Evolutionary conservation across 1,140 invertebrate species (phyloP).

Genomic region (Lethocerus indicus): DNA sequence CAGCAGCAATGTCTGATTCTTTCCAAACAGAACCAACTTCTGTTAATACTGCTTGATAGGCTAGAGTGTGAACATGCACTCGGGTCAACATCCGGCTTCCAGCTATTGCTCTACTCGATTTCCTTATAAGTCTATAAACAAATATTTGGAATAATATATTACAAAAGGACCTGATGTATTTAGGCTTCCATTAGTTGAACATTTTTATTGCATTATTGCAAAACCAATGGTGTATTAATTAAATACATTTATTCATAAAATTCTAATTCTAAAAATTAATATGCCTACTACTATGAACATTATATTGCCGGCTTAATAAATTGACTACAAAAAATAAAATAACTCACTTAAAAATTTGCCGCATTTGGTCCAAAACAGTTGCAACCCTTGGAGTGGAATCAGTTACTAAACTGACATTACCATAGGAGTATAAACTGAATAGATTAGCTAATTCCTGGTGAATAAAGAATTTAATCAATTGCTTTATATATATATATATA

Average conservation of each 20-base stretch:
- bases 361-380: slow-evolving; percentile 66
- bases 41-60: slow-evolving; percentile 70
- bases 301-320: background rate
- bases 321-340: background rate
- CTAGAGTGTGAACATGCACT: slow-evolving; percentile 73
- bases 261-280: too few relatives aligned
- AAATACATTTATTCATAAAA: too few relatives aligned
- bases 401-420: slow-evolving; percentile 54
- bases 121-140: slow-evolving; percentile 9
- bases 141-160: background rate
- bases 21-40: slow-evolving; percentile 49
- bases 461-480: slow-evolving; percentile 5
- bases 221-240: too few relatives aligned
- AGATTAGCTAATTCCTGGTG: slow-evolving; percentile 57
- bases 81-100: slow-evolving; percentile 40
- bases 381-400: slow-evolving; percentile 68
- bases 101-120: slow-evolving; percentile 2
- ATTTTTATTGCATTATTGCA: too few relatives aligned
- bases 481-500: too few relatives aligned
- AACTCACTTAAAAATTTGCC: slow-evolving; percentile 43
- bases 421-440: slow-evolving; percentile 44
- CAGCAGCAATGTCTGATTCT: slow-evolving; percentile 57
- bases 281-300: too few relatives aligned
- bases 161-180: too few relatives aligned
- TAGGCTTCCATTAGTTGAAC: too few relatives aligned